Percentiles rank a stretch among this genome's conserved stretches.
These are phyloP conservation scores for Apostichopus japonicus DNA, from an alignment of 35 echinoderm and acorn worm species.

Conservation along the genomic window DNA sequence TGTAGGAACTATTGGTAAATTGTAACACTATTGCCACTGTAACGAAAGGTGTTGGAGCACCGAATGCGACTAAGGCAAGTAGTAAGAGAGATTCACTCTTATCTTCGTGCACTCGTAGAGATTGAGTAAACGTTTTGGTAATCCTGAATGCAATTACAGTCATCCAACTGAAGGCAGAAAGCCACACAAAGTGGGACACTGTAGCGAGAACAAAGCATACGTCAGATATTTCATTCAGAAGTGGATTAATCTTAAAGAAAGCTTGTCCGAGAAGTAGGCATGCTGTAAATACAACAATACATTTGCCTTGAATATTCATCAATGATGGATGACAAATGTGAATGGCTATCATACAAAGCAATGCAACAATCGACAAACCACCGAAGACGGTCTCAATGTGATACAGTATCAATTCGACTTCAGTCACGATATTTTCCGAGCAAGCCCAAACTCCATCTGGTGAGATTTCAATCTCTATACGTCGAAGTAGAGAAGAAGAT, in stretches of 20 bases:
- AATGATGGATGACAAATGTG: not conserved
- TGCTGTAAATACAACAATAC: not conserved
- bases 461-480: not conserved
- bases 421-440: not conserved
- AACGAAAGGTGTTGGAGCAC: not conserved
- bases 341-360: not conserved
- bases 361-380: not conserved
- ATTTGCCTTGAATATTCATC: not conserved
- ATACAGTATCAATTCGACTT: not conserved
- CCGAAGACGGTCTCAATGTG: not conserved
- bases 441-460: not conserved
- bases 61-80: not conserved
- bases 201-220: not conserved
- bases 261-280: not conserved
- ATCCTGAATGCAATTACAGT: not conserved
- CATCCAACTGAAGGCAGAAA: not conserved
- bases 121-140: not conserved
- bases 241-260: not conserved
- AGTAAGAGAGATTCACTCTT: not conserved
- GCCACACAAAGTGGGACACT: not conserved
- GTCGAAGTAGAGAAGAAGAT: not conserved
- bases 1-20: not conserved
- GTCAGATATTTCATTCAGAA: not conserved
- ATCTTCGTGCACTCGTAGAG: not conserved
- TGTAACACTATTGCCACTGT: not conserved